Base-by-base conservation (phyloP, 2,113 vertebrate species). In the Pleuronectes platessa region DNA sequence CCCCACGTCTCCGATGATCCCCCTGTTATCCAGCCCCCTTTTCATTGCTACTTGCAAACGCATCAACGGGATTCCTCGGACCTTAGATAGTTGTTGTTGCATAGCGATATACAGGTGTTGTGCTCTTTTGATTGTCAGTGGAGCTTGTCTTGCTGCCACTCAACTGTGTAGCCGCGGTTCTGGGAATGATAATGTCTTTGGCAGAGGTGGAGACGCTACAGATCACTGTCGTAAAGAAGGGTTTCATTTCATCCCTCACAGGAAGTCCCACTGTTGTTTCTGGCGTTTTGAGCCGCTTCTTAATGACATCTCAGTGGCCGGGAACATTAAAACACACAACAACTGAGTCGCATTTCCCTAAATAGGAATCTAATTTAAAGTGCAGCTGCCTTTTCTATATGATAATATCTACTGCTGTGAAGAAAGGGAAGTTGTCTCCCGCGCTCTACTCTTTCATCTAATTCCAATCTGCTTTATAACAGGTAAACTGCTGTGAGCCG, bases 401-500 rank as follows among this genome's bases (percentile, higher is more conserved):
- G 91, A 93, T 87, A 82, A 86, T 88, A 92, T 92, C 92, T 88
- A 76, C 83, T 67, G 61, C 86, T 59, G 83, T 79, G 87, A 85
- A 74, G 53, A 85, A 86, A 88, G 78, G 81, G 71, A 90, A 78
- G 81, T 88, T 79, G 72, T 85, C 86, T 78, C 59, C 78, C 75
- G 69, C 76, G 82, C 79, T 71, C 66, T 55, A 26, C 70, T 71
- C 93, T 96, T 96, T 96, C 93, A 96, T 96, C 94, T 95, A 84
- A 83, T 89, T 93, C 95, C 96, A 93, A 93, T 96, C 94, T 94
- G 82, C 94, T 88, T 82, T 95, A 95, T 95, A 97, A 96, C 95
- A 95, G 95, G 94, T 97, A 96, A 97, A 97, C 96, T 95, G 96
- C 96, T 97, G 94, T 95, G 95, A 96, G 94, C 91, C 93, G 87